Evolutionary conservation across 2,888 invertebrate genomes (phyloP), one percentile per base, ranked within the genome.

Genomic region (Mactromeris polynyma): DNA sequence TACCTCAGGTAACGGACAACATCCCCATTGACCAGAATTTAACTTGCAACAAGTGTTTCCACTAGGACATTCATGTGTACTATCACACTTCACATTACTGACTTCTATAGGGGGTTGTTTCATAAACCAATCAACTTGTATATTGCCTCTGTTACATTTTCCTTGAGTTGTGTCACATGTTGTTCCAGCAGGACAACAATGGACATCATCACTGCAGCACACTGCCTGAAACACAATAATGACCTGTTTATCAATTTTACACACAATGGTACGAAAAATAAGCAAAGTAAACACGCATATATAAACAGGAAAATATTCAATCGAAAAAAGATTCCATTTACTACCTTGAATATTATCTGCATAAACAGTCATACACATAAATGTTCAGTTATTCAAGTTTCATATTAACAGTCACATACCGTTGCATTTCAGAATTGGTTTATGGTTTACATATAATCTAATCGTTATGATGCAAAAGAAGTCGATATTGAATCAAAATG

Each of bases 161-260:
- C 92, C 92, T 51, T 81, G 64, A 31, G 79, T 46, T 36, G 89
- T 85, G 84, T 95, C 88, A 93, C 95, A 93, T 69, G 88, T 89
- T 58, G 89, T 81, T 90, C 92, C 90, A 46, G 91, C 64, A 2
- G 93, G 94, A 89, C 96, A 96, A 86, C 96, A 96, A 81, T 96
- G 95, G 2, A 91, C 42, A 14, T 90, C 85, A 87, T 96, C 95
- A 19, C 81, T 78, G 88, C 96, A 96, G 81, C 96, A 96, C 4
- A 93, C 93, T 78, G 94, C 94, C 81, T 81, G n/a, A 33, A 54
- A 42, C 1, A 21, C 7, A n/a, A 19, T 4, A 1, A 26, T 14
- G 0, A 26, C 4, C 0, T n/a, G 7, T 58, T 58, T 26, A 2
- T 58, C 2, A 7, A 46, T 46, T 4, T 46, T 3, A 9, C 11